Conservation (phyloP, 2,888 invertebrate genomes). For the Tetragonisca angustula region DNA sequence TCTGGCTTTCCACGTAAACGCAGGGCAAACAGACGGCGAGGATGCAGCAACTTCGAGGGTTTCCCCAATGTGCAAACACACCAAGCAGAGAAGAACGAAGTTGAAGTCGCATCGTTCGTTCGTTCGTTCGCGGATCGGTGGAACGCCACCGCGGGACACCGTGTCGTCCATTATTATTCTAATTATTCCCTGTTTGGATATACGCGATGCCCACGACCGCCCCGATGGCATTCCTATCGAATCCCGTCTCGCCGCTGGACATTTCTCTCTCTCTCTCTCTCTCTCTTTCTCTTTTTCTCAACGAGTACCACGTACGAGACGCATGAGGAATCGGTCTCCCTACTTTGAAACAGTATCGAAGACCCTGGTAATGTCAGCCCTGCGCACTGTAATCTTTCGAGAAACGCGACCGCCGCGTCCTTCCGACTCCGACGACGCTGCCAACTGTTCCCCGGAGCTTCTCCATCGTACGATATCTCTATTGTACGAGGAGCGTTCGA, state of each 20-base stretch:
- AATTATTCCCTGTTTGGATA: conserved; percentile 57
- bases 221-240: conserved; percentile 37
- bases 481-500: neutral
- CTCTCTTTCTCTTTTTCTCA: too few relatives aligned
- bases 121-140: neutral
- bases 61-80: conserved; percentile 66
- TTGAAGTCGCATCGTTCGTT: conserved; percentile 28
- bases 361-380: conserved; percentile 1
- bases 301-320: neutral
- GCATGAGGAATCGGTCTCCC: neutral
- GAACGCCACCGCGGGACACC: neutral
- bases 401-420: neutral
- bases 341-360: conserved; percentile 25
- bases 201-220: conserved; percentile 20
- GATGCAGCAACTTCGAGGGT: conserved; percentile 63
- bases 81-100: conserved; percentile 35
- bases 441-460: neutral
- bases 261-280: neutral
- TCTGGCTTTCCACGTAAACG: conserved; percentile 76
- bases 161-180: conserved; percentile 65
- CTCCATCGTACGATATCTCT: neutral
- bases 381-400: conserved; percentile 11
- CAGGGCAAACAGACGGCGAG: conserved; percentile 69
- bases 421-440: neutral
- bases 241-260: conserved; percentile 34